Conservation (phyloP, 2,113 vertebrate species). For the Xerus inauris region DNA sequence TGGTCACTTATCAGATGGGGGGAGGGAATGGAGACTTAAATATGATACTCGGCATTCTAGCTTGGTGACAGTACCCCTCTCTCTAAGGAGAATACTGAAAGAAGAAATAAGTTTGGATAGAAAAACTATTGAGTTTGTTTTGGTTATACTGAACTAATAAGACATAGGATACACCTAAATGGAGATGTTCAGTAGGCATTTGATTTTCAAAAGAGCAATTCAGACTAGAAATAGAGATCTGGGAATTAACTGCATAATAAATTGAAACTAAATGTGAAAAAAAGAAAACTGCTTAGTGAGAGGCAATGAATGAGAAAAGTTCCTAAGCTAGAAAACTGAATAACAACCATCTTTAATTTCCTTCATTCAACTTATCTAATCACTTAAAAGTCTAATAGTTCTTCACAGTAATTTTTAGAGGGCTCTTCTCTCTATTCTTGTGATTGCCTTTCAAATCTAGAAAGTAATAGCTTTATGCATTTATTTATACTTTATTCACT, state of each 20-base stretch:
- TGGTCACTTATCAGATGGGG: neutral
- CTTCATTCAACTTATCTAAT: neutral
- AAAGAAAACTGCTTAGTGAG: neutral
- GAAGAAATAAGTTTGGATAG: neutral
- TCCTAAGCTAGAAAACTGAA: neutral
- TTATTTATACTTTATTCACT: neutral
- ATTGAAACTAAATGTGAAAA: neutral
- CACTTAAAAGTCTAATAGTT: neutral
- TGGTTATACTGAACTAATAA: neutral
- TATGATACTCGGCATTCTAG: neutral
- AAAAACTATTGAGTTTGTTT: neutral
- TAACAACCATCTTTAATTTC: slow-evolving; percentile 31
- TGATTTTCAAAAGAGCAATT: neutral
- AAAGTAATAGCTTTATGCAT: neutral
- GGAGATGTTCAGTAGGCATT: neutral
- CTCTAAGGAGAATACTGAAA: neutral
- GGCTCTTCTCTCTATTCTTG: neutral
- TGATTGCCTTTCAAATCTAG: neutral
- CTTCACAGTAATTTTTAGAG: neutral
- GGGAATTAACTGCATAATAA: neutral
- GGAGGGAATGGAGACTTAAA: neutral
- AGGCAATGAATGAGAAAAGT: neutral
- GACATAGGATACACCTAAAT: neutral
- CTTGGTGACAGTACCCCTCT: neutral
- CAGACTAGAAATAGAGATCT: neutral